Conservation (phyloP, 1,140 invertebrate species). For the Ctenoplectra terminalis region DNA sequence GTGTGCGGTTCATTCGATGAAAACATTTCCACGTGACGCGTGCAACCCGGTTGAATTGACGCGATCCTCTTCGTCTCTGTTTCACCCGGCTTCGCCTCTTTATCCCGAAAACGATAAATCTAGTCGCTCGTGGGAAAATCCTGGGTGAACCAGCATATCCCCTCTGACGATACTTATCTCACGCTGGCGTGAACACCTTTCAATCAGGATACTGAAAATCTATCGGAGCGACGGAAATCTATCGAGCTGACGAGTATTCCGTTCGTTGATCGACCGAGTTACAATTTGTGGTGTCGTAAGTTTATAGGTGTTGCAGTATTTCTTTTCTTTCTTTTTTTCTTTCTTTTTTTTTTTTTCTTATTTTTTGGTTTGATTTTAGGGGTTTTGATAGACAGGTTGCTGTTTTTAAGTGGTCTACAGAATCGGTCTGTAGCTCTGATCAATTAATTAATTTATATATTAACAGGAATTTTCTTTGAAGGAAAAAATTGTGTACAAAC, state of each 20-base stretch:
- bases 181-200: neutral
- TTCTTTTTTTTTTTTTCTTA: too few species aligned
- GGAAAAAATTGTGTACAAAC: too few species aligned
- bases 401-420: too few species aligned
- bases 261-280: too few species aligned
- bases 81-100: neutral
- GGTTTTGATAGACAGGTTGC: too few species aligned
- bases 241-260: neutral
- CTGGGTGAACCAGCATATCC: neutral
- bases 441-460: too few species aligned
- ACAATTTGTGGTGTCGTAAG: too few species aligned
- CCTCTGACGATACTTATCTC: neutral
- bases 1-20: neutral
- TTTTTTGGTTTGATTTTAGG: too few species aligned
- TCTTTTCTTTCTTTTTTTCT: too few species aligned
- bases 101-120: constrained; percentile 7
- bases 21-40: neutral
- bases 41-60: neutral
- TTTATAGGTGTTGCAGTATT: too few species aligned
- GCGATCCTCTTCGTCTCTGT: neutral
- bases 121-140: neutral
- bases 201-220: neutral
- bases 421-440: too few species aligned
- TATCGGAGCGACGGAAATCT: neutral
- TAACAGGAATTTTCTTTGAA: too few species aligned